Base-by-base conservation (phyloP, 2,888 invertebrate species). In the Drosophila paracracens region DNA sequence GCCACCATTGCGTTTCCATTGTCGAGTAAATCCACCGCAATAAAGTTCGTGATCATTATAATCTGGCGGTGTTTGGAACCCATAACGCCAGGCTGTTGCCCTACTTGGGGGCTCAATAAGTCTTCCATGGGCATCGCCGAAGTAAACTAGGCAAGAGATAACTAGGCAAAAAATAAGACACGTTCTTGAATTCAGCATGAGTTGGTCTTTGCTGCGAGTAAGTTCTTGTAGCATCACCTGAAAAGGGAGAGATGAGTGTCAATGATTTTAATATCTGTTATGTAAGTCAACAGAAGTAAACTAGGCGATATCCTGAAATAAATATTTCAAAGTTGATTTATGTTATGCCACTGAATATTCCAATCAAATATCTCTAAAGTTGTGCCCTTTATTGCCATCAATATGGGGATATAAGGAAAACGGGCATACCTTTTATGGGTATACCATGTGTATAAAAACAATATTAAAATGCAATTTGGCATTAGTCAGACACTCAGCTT, bases 41-140 rank as follows among this genome's bases (percentile, higher is more conserved):
- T 96, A 98, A 6, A 96, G 94, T 91, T 98, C 97, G 92, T 97
- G 96, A 93, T 98, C 98, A 92, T 98, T 97, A 94, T 97, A 98
- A 93, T 98, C 96, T 89, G 96, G 96, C 1, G 97, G 97, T 2
- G 97, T 97, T 91, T 96, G 95, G 93, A 98, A 98, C 68, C 97
- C 98, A 93, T 96, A 97, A 79, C 97, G 95, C 97, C 97, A 98
- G 89, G 97, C 97, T 1, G 97, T 96, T 8, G 97, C 97, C 71
- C 98, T 94, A 59, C 97, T 97, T 2, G 98, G 97, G 0, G 98
- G 98, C 91, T 98, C 97, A 68, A 97, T 93, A 50, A 93, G 87
- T 76, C 93, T 89, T 35, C 93, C 93, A 78, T 93, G 93, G 53
- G 91, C 92, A 66, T 86, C 75, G 56, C 88, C 85, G 36, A 51